phyloP scores from a whole-genome alignment of 2,888 invertebrate genomes.

The Cyclophora punctaria region DNA sequence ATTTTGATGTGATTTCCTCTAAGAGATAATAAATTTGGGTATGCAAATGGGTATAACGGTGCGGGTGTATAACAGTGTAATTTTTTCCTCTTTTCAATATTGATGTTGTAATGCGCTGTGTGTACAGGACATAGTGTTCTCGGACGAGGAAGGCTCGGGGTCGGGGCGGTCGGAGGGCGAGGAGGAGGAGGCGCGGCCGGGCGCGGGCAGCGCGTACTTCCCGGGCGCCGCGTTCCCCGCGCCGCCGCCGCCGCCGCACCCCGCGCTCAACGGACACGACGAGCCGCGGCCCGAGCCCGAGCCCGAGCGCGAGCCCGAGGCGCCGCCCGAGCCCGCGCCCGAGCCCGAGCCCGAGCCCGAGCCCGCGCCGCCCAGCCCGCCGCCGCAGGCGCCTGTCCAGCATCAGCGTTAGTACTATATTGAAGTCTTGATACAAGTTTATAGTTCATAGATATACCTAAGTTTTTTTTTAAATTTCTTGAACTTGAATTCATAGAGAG shows the following conservation, averaged over 20 bases:
- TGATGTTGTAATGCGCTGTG: not conserved
- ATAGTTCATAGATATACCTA: too few species aligned
- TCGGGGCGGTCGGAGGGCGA: slow-evolving; percentile 79
- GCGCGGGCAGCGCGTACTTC: slow-evolving; percentile 26
- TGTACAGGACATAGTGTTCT: slow-evolving; percentile 72
- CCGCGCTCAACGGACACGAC: slow-evolving; percentile 28
- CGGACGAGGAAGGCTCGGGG: slow-evolving; percentile 72
- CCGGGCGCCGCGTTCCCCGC: slow-evolving; percentile 43
- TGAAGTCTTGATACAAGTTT: too few species aligned
- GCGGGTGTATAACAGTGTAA: too few species aligned
- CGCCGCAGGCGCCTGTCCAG: slow-evolving; percentile 23
- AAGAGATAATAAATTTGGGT: not conserved
- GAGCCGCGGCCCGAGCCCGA: slow-evolving; percentile 32
- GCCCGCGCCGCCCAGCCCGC: slow-evolving; percentile 38
- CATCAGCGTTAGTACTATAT: slow-evolving; percentile 7
- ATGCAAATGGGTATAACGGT: too few species aligned
- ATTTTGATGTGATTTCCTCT: not conserved
- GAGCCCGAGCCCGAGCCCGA: slow-evolving; percentile 38
- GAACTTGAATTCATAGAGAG: too few species aligned
- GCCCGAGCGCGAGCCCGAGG: slow-evolving; percentile 24
- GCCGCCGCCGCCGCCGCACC: slow-evolving; percentile 36
- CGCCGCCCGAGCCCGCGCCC: slow-evolving; percentile 20
- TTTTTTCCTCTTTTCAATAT: too few species aligned
- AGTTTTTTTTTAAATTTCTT: too few species aligned
- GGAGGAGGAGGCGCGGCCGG: slow-evolving; percentile 70